Evolutionary conservation across 2,113 vertebrate species (phyloP), one percentile per base, ranked within the genome.

Genomic region (Cephalophus harveyi): DNA sequence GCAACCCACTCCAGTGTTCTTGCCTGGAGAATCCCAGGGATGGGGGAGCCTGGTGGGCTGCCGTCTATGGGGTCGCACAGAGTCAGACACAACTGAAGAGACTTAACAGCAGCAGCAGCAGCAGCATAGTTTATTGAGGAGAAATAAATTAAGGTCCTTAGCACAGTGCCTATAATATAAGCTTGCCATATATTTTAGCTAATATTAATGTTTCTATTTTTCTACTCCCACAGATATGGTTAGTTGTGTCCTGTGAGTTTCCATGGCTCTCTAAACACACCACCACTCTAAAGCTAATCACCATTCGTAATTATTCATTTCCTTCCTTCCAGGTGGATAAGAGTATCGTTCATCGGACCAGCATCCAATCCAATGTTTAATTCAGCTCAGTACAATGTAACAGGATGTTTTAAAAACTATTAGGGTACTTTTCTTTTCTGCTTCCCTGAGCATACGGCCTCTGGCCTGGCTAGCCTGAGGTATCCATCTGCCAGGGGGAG

Each of bases 121-220:
- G 0, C 60, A 33, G 64, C 64, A 71, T 14, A 71, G n/a, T 15
- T 67, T 86, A 67, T 14, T 17, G 30, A 67, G 28, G 5, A 84
- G 10, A 89, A 93, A 52, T 74, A 82, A 82, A 84, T 84, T 71
- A 85, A 85, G 79, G 71, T 8, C 23, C 71, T 87, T 28, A 82
- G 30, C 74, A 91, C 60, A 82, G 62, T 48, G 50, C 60, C 82
- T 48, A 2, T 7, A 60, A 83, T 86, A 52, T 54, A 83, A 92
- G 11, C 25, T 84, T 36, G 16, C 83, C 23, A 17, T 81, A 43
- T 59, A 60, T 67, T 79, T 59, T 59, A 79, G 57, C 48, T 94
- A 28, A n/a, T 59, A 19, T 50, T 57, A n/a, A 50, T 62, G 46
- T 28, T 84, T 40, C 25, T 89, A 23, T 74, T 82, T 55, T 50